Percentiles rank a stretch among this genome's conserved stretches.
These are phyloP conservation scores for Aplodontia rufa DNA, from an alignment of 2,113 vertebrate species.

Conservation along the genomic window DNA sequence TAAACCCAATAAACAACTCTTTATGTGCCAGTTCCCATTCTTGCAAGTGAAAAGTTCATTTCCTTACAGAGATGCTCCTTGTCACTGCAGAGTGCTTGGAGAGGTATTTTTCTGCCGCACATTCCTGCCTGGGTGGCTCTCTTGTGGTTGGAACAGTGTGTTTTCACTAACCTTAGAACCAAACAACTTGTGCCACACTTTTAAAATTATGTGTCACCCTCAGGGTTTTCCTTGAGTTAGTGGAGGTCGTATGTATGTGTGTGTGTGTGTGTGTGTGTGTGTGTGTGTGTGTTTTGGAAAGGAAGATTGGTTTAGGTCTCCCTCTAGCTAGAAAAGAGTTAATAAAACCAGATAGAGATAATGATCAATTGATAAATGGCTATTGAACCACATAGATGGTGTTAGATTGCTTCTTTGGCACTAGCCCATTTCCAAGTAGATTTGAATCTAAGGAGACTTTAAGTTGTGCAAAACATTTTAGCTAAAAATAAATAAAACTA, in stretches of 20 bases:
- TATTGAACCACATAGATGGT: conserved; percentile 84
- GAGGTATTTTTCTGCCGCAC: conserved; percentile 54
- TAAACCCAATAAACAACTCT: conserved; percentile 82
- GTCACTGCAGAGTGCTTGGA: conserved; percentile 55
- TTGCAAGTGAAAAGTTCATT: conserved; percentile 83
- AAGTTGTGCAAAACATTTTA: conserved; percentile 78
- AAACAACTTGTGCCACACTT: conserved; percentile 54
- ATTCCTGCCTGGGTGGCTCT: conserved; percentile 51
- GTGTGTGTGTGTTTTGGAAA: conserved; percentile 28
- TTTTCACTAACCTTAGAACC: conserved; percentile 61
- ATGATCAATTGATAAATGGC: conserved; percentile 88
- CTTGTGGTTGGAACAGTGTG: conserved; percentile 32
- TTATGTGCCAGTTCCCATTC: conserved; percentile 74
- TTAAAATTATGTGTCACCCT: conserved; percentile 60
- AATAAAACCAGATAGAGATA: conserved; percentile 84
- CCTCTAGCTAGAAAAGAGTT: conserved; percentile 84
- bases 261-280: conserved; percentile 34
- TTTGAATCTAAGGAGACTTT: conserved; percentile 80
- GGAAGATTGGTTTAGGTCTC: conserved; percentile 63
- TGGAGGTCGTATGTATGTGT: conserved; percentile 29
- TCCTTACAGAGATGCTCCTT: conserved; percentile 72
- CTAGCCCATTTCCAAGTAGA: conserved; percentile 81
- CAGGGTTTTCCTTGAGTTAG: conserved; percentile 63
- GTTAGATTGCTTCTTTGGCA: conserved; percentile 84
- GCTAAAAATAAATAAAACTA: conserved; percentile 77